A percentile compares a stretch with the other conserved stretches of the same genome.
These are phyloP conservation scores for Rhyzopertha dominica DNA, from an alignment of 1,140 invertebrate genomes.

Conservation along the genomic window DNA sequence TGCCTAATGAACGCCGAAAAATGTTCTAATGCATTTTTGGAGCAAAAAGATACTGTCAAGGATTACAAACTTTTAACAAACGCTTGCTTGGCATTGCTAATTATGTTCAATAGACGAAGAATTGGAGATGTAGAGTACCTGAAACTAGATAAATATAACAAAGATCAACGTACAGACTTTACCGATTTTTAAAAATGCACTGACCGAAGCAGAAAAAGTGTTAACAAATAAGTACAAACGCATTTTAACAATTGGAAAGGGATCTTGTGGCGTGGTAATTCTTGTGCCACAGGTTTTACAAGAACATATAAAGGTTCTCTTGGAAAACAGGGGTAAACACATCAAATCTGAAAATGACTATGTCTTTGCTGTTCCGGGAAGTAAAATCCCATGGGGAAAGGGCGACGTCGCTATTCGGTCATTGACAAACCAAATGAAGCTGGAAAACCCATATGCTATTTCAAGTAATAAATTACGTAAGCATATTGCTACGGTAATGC, in stretches of 20 bases:
- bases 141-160: slow-evolving; percentile 25
- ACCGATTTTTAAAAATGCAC: slow-evolving; percentile 25
- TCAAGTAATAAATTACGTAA: slow-evolving; percentile 23
- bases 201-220: slow-evolving; percentile 19
- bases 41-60: slow-evolving; percentile 5
- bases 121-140: slow-evolving; percentile 30
- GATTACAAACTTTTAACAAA: slow-evolving; percentile 16
- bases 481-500: slow-evolving; percentile 25
- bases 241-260: slow-evolving; percentile 24
- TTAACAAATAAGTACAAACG: slow-evolving; percentile 21
- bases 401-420: slow-evolving; percentile 19
- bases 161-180: slow-evolving; percentile 16
- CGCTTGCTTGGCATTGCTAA: slow-evolving; percentile 20
- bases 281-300: slow-evolving; percentile 19
- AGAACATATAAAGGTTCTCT: slow-evolving; percentile 18
- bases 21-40: not conserved
- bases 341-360: slow-evolving; percentile 17
- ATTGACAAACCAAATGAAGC: slow-evolving; percentile 18
- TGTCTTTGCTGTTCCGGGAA: slow-evolving; percentile 21
- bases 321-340: slow-evolving; percentile 11
- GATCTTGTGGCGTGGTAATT: slow-evolving; percentile 20
- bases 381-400: slow-evolving; percentile 22
- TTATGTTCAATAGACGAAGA: slow-evolving; percentile 27
- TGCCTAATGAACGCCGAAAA: slow-evolving; percentile 9
- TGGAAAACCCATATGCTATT: slow-evolving; percentile 18